Base-by-base conservation (phyloP, 2,888 invertebrate genomes). In the Drosophila phalerata region DNA sequence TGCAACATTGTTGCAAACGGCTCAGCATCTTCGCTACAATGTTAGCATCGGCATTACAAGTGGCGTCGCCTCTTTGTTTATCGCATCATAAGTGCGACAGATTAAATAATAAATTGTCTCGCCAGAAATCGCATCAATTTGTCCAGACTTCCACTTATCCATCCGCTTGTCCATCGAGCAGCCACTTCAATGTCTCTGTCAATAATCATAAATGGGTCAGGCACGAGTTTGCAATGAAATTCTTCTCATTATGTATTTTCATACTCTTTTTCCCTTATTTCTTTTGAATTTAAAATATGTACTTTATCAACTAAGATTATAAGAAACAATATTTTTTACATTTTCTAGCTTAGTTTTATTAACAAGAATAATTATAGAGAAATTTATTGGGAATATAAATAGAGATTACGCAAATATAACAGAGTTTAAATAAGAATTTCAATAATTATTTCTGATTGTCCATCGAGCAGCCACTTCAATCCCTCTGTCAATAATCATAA, bases 181-280 rank as follows among this genome's bases (percentile, higher is more conserved):
- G 34, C 13, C 79, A 45, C 61, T 71, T 77, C 66, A 80, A 77
- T 71, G 68, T 79, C 70, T 68, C 53, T 79, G 79, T 70, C 74
- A 71, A 68, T 76, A 66, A 66, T 55, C 38, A 40, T 48, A 73
- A 76, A 66, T 81, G 76, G 76, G 74, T 70, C 81, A 80, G 75
- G 53, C 72, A 64, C 60, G 47, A 63, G 48, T 17, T 45, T 48
- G 60, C 65, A 69, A 64, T 72, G 57, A 70, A 75, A 56, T 55
- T 13, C 13, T 30, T 37, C 38, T 56, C 15, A 22, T 19, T 32
- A 40, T 19, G 13, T 40, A 42, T 48, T 38, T 42, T n/a, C 43
- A 53, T 56, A 55, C 30, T 8, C 13, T 48, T 48, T 47, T 15
- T 32, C 0, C 1, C 30, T 3, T 13, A 17, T 13, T 17, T 32